Base-by-base conservation (phyloP, 92 coral and sea anemone species). In the Phenganax stokvisi region DNA sequence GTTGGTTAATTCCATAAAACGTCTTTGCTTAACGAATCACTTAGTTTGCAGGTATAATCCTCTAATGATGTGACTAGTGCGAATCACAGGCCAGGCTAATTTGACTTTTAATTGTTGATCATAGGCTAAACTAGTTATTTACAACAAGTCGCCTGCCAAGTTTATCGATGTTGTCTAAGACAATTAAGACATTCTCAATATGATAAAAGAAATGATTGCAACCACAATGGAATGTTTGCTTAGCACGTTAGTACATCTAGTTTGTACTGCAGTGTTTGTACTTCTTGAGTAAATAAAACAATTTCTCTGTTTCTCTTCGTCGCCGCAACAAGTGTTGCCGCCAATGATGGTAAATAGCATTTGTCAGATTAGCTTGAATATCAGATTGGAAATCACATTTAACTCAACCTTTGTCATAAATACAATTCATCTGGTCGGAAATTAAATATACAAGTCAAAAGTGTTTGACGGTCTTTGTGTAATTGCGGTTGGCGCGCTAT, bases 351-450 rank as follows among this genome's bases (percentile, higher is more conserved):
- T 76, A 75, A 75, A 56, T 56, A 55, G 25, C 57, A 7, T 61
- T 61, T 29, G 69, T 60, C 54, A 64, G 81, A 59, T 76, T 54
- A 60, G 56, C 56, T 56, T 16, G 56, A 37, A 13, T 37, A 76
- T 76, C 81, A 29, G 81, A 76, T 76, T 76, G 59, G 9, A 29
- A 69, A 44, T 52, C 28, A 73, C 61, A 68, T 76, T 56, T 76
- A 76, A 76, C 81, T 31, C 52, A 64, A 76, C 31, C 69, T 30
- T 37, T 37, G 47, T 37, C 47, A 37, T 76, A 58, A 76, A 76
- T 56, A 58, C 12, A 59, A 58, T 68, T 68, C 81, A 76, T 55
- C 81, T 76, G 69, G 81, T 76, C 54, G 81, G 74, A 79, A 79
- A 79, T 79, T 64, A 51, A 79, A 62, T 51, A 60, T 77, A 60